phyloP scores from a whole-genome alignment of 2,888 invertebrate species.

The Apomyelois bistriatella region DNA sequence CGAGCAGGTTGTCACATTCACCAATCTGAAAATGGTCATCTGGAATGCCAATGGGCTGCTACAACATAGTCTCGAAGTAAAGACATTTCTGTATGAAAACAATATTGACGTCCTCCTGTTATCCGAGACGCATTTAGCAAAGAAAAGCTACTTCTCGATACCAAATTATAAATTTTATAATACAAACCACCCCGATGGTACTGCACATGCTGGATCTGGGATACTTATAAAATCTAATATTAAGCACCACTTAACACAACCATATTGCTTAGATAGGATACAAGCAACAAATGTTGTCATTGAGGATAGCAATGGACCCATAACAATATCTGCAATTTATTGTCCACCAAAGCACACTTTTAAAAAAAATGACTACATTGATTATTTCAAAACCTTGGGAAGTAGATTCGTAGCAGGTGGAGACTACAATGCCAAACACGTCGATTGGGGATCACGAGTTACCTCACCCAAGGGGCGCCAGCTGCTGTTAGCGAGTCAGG shows the following conservation, averaged over 20 bases:
- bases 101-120: constrained; percentile 25
- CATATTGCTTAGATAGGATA: too few species aligned
- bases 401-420: too few species aligned
- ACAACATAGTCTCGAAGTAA: constrained; percentile 19
- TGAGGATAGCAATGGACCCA: too few species aligned
- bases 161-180: constrained; percentile 21
- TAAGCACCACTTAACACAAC: too few species aligned
- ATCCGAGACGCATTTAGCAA: constrained; percentile 25
- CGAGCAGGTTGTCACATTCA: not conserved
- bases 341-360: too few species aligned
- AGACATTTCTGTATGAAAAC: constrained; percentile 14
- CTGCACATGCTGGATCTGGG: constrained; percentile 25
- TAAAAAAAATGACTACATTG: too few species aligned
- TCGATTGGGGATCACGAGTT: too few species aligned
- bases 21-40: constrained; percentile 17
- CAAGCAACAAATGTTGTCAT: too few species aligned
- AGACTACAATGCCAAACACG: too few species aligned
- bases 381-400: too few species aligned
- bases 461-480: too few species aligned
- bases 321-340: too few species aligned
- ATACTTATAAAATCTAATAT: constrained; percentile 21
- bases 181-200: constrained; percentile 29
- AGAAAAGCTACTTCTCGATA: constrained; percentile 17
- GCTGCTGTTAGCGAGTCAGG: not conserved
- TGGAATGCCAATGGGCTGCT: constrained; percentile 30